Conservation (phyloP, 23 tunicate species). For the Aplidium turbinatum region DNA sequence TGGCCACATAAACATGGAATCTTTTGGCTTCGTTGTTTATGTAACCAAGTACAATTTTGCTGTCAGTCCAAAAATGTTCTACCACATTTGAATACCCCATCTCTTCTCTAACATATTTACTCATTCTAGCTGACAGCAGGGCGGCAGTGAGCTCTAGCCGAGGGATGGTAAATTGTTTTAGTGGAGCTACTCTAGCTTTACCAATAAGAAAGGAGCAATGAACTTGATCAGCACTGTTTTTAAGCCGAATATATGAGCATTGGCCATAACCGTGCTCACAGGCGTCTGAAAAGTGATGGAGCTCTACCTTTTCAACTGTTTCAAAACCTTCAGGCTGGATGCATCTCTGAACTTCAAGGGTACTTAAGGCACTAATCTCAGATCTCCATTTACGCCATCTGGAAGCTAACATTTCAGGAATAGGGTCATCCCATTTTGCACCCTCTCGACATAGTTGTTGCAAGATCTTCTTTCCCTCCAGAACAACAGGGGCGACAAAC, state of each 20-base stretch:
- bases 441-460: slow-evolving; percentile 11
- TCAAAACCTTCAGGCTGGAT: slow-evolving; percentile 29
- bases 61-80: slow-evolving; percentile 16
- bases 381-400: slow-evolving; percentile 25
- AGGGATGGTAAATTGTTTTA: slow-evolving; percentile 25
- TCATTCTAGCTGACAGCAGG: slow-evolving; percentile 13
- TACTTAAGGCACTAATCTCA: slow-evolving; percentile 4
- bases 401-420: not conserved
- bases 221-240: not conserved
- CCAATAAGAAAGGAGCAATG: slow-evolving; percentile 32
- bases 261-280: slow-evolving; percentile 23
- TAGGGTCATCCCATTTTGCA: slow-evolving; percentile 13
- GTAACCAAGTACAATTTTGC: slow-evolving; percentile 23
- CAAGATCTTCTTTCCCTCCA: slow-evolving; percentile 7
- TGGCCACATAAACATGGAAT: slow-evolving; percentile 19
- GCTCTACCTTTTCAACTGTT: not conserved
- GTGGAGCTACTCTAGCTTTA: slow-evolving; percentile 36
- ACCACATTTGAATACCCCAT: not conserved
- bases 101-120: not conserved
- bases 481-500: slow-evolving; percentile 18
- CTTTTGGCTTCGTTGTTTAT: slow-evolving; percentile 12
- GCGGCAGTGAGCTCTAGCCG: slow-evolving; percentile 22
- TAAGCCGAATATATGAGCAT: slow-evolving; percentile 21
- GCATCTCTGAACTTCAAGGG: slow-evolving; percentile 21
- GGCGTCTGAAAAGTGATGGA: slow-evolving; percentile 43